Conservation (phyloP, 30 jellyfish, hydroid and myxozoan species). For the Aurelia sp. region DNA sequence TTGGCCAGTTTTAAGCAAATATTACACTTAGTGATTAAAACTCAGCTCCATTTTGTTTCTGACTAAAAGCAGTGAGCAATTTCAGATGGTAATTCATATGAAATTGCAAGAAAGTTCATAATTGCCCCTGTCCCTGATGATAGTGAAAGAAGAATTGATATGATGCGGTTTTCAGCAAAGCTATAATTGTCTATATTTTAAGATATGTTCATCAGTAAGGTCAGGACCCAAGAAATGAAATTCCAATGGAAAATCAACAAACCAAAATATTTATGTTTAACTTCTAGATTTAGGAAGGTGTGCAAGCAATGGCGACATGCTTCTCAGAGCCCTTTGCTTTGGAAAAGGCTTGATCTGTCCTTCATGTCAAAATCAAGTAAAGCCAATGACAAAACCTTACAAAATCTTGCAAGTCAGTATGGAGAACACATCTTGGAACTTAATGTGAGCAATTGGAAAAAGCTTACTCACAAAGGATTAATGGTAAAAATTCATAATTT, state of each 20-base stretch:
- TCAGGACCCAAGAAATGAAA: too few relatives aligned
- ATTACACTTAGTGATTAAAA: too few relatives aligned
- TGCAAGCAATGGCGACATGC: slow-evolving; percentile 69
- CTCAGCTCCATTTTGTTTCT: too few relatives aligned
- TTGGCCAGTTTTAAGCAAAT: neutral
- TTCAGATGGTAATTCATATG: too few relatives aligned
- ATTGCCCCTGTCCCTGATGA: too few relatives aligned
- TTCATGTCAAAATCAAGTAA: slow-evolving; percentile 34
- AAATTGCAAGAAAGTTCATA: too few relatives aligned
- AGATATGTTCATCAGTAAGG: too few relatives aligned
- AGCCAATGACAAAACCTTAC: slow-evolving; percentile 44
- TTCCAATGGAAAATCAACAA: too few relatives aligned
- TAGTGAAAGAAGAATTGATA: too few relatives aligned
- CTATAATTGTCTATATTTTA: too few relatives aligned
- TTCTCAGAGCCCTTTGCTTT: slow-evolving; percentile 54
- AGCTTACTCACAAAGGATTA: slow-evolving; percentile 59
- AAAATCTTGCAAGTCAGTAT: neutral
- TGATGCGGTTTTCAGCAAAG: too few relatives aligned
- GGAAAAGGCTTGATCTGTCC: slow-evolving; percentile 60
- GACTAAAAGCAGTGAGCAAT: too few relatives aligned
- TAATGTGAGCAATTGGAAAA: slow-evolving; percentile 41
- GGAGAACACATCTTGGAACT: slow-evolving; percentile 25
- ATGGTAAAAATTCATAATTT: neutral
- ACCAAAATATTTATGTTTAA: neutral
- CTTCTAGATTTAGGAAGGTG: slow-evolving; percentile 28